These are phyloP conservation scores for Bimastos eiseni DNA, from an alignment of 2,888 invertebrate genomes.

Conservation along the genomic window DNA sequence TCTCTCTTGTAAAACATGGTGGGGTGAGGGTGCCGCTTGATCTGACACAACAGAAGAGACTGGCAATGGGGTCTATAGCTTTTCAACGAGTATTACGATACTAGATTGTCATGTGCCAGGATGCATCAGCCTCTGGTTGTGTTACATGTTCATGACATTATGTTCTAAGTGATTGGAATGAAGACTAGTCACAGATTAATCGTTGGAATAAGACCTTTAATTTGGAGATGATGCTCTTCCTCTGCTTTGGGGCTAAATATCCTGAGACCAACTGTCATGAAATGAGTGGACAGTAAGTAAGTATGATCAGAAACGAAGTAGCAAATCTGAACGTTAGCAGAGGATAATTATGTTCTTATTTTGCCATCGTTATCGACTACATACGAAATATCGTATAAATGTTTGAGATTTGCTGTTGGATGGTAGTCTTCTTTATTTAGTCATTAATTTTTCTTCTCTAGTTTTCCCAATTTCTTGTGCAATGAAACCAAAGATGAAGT, in stretches of 20 bases:
- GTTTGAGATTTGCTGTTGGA: background rate
- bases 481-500: background rate
- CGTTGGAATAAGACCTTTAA: background rate
- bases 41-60: too few relatives aligned
- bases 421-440: background rate
- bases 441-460: background rate
- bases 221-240: too few relatives aligned
- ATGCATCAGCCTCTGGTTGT: background rate
- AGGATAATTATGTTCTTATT: too few relatives aligned
- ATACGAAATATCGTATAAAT: background rate
- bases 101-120: background rate
- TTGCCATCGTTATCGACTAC: background rate
- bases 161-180: background rate
- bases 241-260: too few relatives aligned
- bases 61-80: background rate
- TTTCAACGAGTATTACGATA: background rate
- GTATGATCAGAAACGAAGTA: too few relatives aligned
- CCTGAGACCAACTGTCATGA: too few relatives aligned
- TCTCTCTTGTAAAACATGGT: background rate
- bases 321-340: too few relatives aligned
- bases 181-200: background rate
- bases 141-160: background rate
- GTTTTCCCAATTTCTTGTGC: background rate
- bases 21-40: too few relatives aligned
- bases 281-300: too few relatives aligned